These are phyloP conservation scores for Papilio glaucus DNA, from an alignment of 1,140 invertebrate species.

Conservation along the genomic window DNA sequence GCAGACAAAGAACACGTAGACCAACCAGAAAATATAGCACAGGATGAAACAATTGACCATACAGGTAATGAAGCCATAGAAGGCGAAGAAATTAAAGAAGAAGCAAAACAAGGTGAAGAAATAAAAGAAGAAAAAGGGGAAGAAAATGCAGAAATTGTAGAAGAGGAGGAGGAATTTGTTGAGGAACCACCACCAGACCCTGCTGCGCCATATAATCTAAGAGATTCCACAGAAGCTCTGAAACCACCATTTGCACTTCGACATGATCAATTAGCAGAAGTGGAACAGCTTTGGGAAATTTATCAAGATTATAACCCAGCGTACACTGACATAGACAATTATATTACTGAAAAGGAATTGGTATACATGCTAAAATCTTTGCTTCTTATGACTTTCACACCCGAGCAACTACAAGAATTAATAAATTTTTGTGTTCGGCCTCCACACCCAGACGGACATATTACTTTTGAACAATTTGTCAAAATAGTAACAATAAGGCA, in stretches of 20 bases:
- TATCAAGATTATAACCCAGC: slow-evolving; percentile 76
- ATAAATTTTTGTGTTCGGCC: slow-evolving; percentile 70
- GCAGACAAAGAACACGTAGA: slow-evolving; percentile 33
- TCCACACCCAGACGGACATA: slow-evolving; percentile 69
- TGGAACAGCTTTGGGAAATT: slow-evolving; percentile 72
- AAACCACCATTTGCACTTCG: slow-evolving; percentile 67
- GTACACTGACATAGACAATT: slow-evolving; percentile 70
- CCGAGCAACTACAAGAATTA: slow-evolving; percentile 71
- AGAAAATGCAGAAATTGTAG: slow-evolving; percentile 45
- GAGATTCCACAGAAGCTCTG: slow-evolving; percentile 69
- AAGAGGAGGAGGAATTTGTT: slow-evolving; percentile 65
- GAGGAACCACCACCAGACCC: slow-evolving; percentile 73
- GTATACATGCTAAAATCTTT: slow-evolving; percentile 74
- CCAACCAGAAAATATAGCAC: slow-evolving; percentile 9
- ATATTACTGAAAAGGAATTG: slow-evolving; percentile 74
- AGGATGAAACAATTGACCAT: background rate
- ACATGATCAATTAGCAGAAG: slow-evolving; percentile 69
- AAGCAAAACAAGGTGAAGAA: slow-evolving; percentile 36
- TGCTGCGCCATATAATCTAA: slow-evolving; percentile 67
- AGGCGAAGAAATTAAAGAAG: slow-evolving; percentile 32
- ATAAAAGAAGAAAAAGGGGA: slow-evolving; percentile 46
- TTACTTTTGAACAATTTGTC: slow-evolving; percentile 72
- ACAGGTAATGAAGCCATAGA: slow-evolving; percentile 22
- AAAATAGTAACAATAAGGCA: slow-evolving; percentile 74
- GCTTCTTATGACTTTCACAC: slow-evolving; percentile 69